A percentile compares a stretch with the other conserved stretches of the same genome.
Conservation (phyloP, 2,797 vertebrate genomes). For the Martes flavigula region DNA sequence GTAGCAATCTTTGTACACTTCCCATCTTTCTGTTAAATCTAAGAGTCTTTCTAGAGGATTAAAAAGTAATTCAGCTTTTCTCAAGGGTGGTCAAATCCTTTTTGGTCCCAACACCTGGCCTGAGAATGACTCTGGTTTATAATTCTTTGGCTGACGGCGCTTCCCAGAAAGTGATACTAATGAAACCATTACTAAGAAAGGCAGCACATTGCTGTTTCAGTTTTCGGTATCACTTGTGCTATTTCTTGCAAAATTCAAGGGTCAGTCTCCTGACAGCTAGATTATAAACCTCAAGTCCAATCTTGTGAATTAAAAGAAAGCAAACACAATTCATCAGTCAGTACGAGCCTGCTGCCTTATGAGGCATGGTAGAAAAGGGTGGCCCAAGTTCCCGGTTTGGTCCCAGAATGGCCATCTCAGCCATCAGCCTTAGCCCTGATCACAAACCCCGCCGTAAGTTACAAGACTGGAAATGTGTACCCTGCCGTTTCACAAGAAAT, state of each 20-base stretch:
- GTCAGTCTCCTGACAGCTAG: background rate
- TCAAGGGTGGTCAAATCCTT: constrained; percentile 50
- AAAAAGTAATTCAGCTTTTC: constrained; percentile 25
- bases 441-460: background rate
- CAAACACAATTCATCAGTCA: background rate
- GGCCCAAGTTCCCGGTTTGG: background rate
- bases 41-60: constrained; percentile 16
- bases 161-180: constrained; percentile 78
- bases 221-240: constrained; percentile 82
- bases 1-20: background rate
- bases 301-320: constrained; percentile 57
- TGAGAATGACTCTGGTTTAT: constrained; percentile 69
- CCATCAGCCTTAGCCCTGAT: background rate
- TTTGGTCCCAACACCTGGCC: constrained; percentile 75
- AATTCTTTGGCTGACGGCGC: constrained; percentile 61
- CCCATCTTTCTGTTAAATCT: background rate
- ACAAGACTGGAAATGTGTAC: background rate
- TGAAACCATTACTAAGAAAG: constrained; percentile 77
- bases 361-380: background rate
- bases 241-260: constrained; percentile 71
- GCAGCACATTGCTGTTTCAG: constrained; percentile 78
- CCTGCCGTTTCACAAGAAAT: constrained; percentile 24
- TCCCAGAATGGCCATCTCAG: background rate
- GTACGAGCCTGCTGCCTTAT: background rate
- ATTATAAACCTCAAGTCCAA: constrained; percentile 51